phyloP scores from a whole-genome alignment of 1,140 invertebrate species.

The Drosophila obscura region DNA sequence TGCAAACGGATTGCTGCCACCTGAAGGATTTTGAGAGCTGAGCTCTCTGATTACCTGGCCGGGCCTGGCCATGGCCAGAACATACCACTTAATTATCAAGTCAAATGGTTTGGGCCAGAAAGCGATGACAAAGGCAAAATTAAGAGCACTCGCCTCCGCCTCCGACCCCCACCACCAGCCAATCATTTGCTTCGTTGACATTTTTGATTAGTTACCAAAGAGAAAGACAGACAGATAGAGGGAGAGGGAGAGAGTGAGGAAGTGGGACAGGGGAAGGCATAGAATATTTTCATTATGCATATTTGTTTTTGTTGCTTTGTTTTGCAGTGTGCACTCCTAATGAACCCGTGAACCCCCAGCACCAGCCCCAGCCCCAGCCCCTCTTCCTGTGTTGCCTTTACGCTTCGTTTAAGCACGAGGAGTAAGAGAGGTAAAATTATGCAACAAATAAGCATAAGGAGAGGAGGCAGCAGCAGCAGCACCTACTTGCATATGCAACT shows the following conservation, averaged over 20 bases:
- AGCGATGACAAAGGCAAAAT: slow-evolving; percentile 54
- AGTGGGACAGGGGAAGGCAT: slow-evolving; percentile 7
- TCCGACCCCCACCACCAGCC: slow-evolving; percentile 3
- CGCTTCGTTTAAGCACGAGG: slow-evolving; percentile 47
- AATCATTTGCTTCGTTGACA: slow-evolving; percentile 63
- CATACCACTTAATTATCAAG: slow-evolving; percentile 47
- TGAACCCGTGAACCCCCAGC: slow-evolving; percentile 51
- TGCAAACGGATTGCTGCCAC: slow-evolving; percentile 2
- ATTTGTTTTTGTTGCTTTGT: slow-evolving; percentile 12
- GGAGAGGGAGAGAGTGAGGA: slow-evolving; percentile 3
- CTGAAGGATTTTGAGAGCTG: no score
- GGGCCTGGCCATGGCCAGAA: slow-evolving; percentile 28
- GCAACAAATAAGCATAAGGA: slow-evolving; percentile 57
- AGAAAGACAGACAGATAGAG: not conserved
- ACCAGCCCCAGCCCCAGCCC: slow-evolving; percentile 27
- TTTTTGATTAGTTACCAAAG: slow-evolving; percentile 60
- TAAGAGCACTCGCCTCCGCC: slow-evolving; percentile 1
- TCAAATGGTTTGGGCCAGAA: slow-evolving; percentile 44
- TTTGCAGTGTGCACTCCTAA: slow-evolving; percentile 31
- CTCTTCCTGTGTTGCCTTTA: slow-evolving; percentile 41
- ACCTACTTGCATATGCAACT: slow-evolving; percentile 72
- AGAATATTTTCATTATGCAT: slow-evolving; percentile 57
- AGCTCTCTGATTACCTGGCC: slow-evolving; percentile 46
- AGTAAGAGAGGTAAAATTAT: slow-evolving; percentile 44
- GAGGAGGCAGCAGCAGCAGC: slow-evolving; percentile 34